A percentile compares a stretch with the other conserved stretches of the same genome.
These are phyloP conservation scores for Lacanobia wlatinum DNA, from an alignment of 2,888 invertebrate species.

Conservation along the genomic window DNA sequence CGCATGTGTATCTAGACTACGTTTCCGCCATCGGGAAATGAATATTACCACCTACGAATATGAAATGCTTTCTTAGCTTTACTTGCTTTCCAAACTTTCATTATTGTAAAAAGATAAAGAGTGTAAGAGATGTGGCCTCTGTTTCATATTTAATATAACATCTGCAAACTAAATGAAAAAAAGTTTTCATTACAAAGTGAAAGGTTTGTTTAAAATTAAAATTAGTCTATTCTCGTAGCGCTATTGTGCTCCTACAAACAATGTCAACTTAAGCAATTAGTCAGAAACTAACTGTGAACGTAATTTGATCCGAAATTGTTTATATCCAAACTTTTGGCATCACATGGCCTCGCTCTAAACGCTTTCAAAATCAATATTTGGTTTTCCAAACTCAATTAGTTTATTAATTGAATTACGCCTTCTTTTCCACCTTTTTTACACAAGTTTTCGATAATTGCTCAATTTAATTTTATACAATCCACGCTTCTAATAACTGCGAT, in stretches of 20 bases:
- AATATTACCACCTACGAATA: constrained; percentile 1
- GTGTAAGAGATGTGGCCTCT: not conserved
- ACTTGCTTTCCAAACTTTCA: not conserved
- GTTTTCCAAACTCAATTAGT: constrained; percentile 32
- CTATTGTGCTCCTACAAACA: constrained; percentile 62
- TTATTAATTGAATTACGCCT: constrained; percentile 17
- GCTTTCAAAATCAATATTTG: constrained; percentile 45
- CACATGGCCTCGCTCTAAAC: constrained; percentile 38
- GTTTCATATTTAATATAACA: not conserved
- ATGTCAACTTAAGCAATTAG: constrained; percentile 70
- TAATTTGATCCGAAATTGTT: constrained; percentile 67
- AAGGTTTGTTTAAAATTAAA: constrained; percentile 37
- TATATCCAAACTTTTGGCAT: constrained; percentile 57
- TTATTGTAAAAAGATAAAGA: not conserved
- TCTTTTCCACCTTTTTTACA: constrained; percentile 8
- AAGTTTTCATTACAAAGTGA: not conserved
- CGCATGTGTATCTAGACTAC: not conserved
- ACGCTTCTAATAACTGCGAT: constrained; percentile 5
- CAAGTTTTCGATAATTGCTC: constrained; percentile 6
- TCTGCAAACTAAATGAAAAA: constrained; percentile 3
- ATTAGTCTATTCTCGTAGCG: constrained; percentile 15
- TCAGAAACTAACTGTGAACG: constrained; percentile 59
- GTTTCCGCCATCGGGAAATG: constrained; percentile 13
- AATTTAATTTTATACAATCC: constrained; percentile 11
- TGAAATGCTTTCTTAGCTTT: not conserved